Evolutionary conservation across 2,113 vertebrate genomes (phyloP), one percentile per base, ranked within the genome.

Genomic region (Tenebrosternarchus preto): DNA sequence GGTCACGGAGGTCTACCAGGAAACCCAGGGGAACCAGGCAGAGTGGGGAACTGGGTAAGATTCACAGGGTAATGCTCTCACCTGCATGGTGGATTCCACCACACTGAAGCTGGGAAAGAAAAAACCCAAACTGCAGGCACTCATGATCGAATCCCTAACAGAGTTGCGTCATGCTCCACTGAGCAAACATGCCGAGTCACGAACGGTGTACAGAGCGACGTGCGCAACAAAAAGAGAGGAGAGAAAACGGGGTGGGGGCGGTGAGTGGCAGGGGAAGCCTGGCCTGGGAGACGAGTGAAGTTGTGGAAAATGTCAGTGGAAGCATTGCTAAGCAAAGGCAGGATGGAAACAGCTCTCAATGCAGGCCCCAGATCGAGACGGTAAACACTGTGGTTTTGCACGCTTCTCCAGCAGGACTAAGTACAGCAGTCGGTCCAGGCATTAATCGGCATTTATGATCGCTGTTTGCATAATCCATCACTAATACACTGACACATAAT

Each of bases 1-100:
- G 93, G 93, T 83, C 91, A 94, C 76, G 89, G 76, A 83, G 94
- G 93, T 83, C 88, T 93, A 84, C 86, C 82, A 61, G 93, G 91
- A 53, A 39, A 91, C 53, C 77, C 60, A 70, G 88, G 88, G 86
- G 87, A 89, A 75, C 83, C 82, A 84, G 88, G 83, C 16, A 76
- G 55, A 86, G 0, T 73, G 57, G 89, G 89, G 84, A 93, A 92
- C 85, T 87, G 78, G 92, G 91, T 92, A 93, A 90, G 55, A 84
- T 19, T 17, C 4, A 5, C 20, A 36, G 53, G 74, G 20, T 43
- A 83, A 72, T 73, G 43, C 2, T 72, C 53, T 60, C 59, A 84
- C 76, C 36, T n/a, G 20, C 36, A 11, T 76, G 39, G 68, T 7
- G 15, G 33, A 59, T 4, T 61, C 33, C 57, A 22, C 25, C 63